phyloP scores from a whole-genome alignment of 2,888 invertebrate species.

The Trichacis sp. region DNA sequence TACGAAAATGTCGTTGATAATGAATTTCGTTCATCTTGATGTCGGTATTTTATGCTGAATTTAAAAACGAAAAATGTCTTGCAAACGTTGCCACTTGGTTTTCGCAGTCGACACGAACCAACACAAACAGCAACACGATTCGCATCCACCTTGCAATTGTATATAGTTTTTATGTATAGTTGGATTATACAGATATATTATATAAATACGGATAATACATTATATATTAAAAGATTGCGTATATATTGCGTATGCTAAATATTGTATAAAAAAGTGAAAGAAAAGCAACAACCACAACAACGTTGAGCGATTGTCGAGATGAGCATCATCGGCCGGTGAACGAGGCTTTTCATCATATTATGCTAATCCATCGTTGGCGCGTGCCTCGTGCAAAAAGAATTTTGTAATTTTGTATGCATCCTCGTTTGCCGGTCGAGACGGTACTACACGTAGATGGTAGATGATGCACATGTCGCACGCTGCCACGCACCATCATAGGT shows the following conservation, averaged over 20 bases:
- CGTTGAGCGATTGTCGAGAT: conserved; percentile 45
- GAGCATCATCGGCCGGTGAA: conserved; percentile 24
- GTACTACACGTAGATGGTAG: too few relatives aligned
- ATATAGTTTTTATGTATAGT: conserved; percentile 69
- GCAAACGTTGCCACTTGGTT: too few relatives aligned
- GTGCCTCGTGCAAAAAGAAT: conserved; percentile 1
- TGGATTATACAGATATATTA: conserved; percentile 59
- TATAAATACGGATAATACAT: conserved; percentile 48
- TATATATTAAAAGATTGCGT: conserved; percentile 28
- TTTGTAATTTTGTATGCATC: conserved; percentile 22
- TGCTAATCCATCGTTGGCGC: neutral
- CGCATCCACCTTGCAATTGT: conserved; percentile 57
- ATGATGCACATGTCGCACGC: too few relatives aligned
- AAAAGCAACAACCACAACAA: conserved; percentile 20
- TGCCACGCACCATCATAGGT: too few relatives aligned
- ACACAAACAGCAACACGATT: conserved; percentile 6
- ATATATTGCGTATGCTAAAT: conserved; percentile 34
- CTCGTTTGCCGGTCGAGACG: conserved; percentile 32
- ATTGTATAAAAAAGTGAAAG: conserved; percentile 39
- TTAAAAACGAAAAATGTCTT: too few relatives aligned
- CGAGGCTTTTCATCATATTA: conserved; percentile 12
- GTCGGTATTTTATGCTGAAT: too few relatives aligned
- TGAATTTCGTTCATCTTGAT: too few relatives aligned
- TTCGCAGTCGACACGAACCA: too few relatives aligned
- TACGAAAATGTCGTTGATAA: too few relatives aligned